Evolutionary conservation across 2,888 invertebrate species (phyloP).

Genomic region (Cryptocephalus primarius): DNA sequence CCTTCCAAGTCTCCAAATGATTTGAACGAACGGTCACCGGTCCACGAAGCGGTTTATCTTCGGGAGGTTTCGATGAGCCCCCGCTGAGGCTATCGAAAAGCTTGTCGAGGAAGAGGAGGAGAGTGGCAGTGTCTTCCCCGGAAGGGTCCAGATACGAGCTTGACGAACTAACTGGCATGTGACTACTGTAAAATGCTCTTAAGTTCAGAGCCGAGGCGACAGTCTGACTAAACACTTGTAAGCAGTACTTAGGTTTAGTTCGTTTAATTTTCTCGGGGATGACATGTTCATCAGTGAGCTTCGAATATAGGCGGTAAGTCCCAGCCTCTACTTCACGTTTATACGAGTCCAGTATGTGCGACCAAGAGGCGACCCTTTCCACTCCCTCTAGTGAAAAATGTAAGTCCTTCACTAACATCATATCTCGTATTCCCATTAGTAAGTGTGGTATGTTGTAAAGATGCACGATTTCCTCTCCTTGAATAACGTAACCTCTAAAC

Average conservation of each 20-base stretch:
- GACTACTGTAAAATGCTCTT: not conserved
- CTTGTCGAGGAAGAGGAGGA: constrained; percentile 1
- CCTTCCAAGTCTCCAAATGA: no score
- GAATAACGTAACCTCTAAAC: constrained; percentile 2
- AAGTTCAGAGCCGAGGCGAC: constrained; percentile 4
- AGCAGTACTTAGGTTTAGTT: constrained; percentile 5
- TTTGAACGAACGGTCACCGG: no score
- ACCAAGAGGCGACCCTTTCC: constrained; percentile 6
- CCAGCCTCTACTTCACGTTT: constrained; percentile 2
- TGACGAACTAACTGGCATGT: not conserved
- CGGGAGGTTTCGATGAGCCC: no score
- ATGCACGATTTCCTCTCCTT: constrained; percentile 5
- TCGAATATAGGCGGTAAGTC: constrained; percentile 1
- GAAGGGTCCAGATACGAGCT: constrained; percentile 2
- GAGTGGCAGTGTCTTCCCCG: constrained; percentile 3
- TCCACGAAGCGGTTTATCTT: no score
- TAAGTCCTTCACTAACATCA: constrained; percentile 6
- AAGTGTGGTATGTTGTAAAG: constrained; percentile 9
- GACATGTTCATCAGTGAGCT: constrained; percentile 7
- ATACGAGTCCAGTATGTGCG: constrained; percentile 4
- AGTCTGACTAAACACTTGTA: constrained; percentile 5
- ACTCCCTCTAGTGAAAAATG: constrained; percentile 3
- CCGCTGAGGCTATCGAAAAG: no score
- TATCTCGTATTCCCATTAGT: constrained; percentile 12
- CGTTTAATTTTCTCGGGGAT: constrained; percentile 5